Evolutionary conservation across 1,140 invertebrate species (phyloP).

Genomic region (Brachystomella parvula): DNA sequence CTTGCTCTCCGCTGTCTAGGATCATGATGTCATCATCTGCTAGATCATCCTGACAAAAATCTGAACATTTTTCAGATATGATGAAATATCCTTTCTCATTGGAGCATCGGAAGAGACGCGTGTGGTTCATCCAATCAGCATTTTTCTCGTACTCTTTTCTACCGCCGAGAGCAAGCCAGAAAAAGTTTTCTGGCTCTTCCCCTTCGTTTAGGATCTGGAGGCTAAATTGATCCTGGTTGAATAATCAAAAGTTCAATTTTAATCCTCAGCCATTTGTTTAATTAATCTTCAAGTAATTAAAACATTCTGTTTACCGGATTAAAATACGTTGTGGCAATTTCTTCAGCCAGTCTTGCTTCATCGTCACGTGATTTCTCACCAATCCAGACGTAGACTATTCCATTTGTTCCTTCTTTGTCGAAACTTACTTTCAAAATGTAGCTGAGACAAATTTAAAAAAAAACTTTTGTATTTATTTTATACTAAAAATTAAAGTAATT

Average conservation of each 20-base stretch:
- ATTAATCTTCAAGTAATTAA: conserved; percentile 11
- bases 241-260: conserved; percentile 9
- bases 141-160: conserved; percentile 84
- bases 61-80: conserved; percentile 97
- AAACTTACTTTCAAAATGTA: conserved; percentile 95
- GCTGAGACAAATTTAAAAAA: conserved; percentile 49
- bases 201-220: conserved; percentile 85
- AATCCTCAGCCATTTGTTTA: not conserved
- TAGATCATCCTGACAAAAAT: conserved; percentile 99
- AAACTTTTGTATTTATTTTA: conserved; percentile 7
- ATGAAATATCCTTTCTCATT: conserved; percentile 99
- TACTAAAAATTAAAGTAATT: no score
- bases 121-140: conserved; percentile 89
- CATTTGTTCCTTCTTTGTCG: conserved; percentile 77
- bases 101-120: conserved; percentile 92
- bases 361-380: conserved; percentile 81
- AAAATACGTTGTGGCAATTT: conserved; percentile 90
- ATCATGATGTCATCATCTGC: conserved; percentile 99
- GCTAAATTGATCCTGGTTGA: conserved; percentile 73
- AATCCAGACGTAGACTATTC: conserved; percentile 97
- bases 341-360: conserved; percentile 78
- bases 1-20: conserved; percentile 92
- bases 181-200: conserved; percentile 97
- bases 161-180: conserved; percentile 92
- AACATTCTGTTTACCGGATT: conserved; percentile 54